Conservation (phyloP, 1,140 invertebrate species). For the Drosophila orena region DNA sequence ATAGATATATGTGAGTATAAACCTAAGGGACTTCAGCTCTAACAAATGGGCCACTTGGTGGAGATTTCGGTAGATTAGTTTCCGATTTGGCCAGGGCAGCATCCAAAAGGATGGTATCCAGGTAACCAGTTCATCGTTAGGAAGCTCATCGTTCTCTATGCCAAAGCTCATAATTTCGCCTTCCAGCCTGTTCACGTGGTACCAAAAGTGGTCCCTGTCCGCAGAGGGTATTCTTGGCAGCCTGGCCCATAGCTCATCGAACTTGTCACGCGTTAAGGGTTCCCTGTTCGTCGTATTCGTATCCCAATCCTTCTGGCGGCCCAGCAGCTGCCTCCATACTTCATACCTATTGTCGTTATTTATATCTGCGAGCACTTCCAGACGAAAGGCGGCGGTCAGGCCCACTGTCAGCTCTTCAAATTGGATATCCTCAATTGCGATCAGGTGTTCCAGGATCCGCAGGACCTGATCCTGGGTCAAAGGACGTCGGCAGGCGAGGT, state of each 20-base stretch:
- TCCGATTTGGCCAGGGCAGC: constrained; percentile 14
- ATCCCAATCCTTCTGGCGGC: background rate
- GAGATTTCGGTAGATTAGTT: background rate
- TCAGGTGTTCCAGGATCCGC: constrained; percentile 19
- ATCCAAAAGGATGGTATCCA: constrained; percentile 1
- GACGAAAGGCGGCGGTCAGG: constrained; percentile 23
- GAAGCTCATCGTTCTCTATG: background rate
- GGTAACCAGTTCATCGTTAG: fast-evolving
- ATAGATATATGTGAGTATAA: constrained; percentile 30
- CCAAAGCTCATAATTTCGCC: background rate
- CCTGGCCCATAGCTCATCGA: constrained; percentile 7
- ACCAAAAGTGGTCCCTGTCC: background rate
- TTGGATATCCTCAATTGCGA: background rate
- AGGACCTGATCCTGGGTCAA: background rate
- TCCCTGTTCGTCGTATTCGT: background rate
- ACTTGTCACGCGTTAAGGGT: background rate
- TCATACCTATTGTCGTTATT: fast-evolving
- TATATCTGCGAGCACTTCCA: background rate
- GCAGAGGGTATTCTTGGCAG: background rate
- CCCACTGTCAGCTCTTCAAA: constrained; percentile 2
- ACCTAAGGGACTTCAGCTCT: background rate
- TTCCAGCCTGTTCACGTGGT: background rate
- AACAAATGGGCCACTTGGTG: background rate
- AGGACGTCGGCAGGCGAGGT: constrained; percentile 35
- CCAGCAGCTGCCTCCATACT: constrained; percentile 1